Conservation (phyloP, 2,797 vertebrate genomes). For the Coreius guichenoti region DNA sequence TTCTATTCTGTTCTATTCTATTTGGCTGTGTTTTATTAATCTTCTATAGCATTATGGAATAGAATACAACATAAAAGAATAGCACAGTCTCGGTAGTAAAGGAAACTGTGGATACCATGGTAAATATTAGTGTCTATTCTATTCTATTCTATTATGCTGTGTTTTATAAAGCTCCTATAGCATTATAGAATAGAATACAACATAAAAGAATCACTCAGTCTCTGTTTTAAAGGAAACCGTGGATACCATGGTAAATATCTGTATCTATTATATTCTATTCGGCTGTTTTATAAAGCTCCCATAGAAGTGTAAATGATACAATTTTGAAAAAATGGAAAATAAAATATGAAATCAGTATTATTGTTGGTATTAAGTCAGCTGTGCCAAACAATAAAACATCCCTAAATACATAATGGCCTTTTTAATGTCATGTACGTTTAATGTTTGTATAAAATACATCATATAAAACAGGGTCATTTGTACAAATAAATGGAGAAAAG, state of each 20-base stretch:
- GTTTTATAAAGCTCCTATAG: too few relatives aligned
- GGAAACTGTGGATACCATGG: too few relatives aligned
- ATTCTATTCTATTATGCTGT: too few relatives aligned
- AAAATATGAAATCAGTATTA: background rate
- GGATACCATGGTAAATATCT: background rate
- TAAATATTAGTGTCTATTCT: too few relatives aligned
- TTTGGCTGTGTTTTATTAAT: background rate
- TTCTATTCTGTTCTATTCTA: too few relatives aligned
- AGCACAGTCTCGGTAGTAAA: background rate
- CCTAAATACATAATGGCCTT: background rate
- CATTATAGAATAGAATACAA: background rate
- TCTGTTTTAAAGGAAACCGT: too few relatives aligned
- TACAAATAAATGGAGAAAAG: conserved; percentile 15
- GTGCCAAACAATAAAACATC: background rate
- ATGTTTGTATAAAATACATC: conserved; percentile 39
- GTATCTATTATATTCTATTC: background rate
- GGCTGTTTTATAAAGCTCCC: background rate
- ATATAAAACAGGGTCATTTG: conserved; percentile 29
- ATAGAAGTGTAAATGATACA: background rate
- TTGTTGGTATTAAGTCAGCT: background rate
- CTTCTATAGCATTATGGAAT: too few relatives aligned
- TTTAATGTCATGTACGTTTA: conserved; percentile 20
- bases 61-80: background rate
- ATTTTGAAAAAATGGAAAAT: background rate
- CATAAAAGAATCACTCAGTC: too few relatives aligned